Base-by-base conservation (phyloP, 2,888 invertebrate genomes). In the Dione juno region DNA sequence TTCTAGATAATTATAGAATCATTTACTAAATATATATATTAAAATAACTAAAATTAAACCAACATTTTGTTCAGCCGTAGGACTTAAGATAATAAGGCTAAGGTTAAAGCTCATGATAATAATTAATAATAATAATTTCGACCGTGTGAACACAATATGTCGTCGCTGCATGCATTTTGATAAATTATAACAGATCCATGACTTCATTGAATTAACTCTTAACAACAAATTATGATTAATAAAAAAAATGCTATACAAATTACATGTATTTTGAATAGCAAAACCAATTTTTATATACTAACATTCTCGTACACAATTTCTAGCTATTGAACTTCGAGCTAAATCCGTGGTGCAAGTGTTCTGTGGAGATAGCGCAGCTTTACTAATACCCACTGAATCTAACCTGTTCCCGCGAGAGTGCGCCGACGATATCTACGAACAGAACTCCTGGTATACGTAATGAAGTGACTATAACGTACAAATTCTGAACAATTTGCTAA, bases 311-410 rank as follows among this genome's bases (percentile, higher is more conserved):
- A 14, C 48, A 64, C 64, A 64, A 64, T 50, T 50, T 19, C 63
- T 19, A 37, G 63, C 64, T 50, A 64, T 64, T 64, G 64, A 64
- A 64, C 50, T 64, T 16, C 35, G 37, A 64, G 48, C 35, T 64
- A 71, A 69, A 71, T 71, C 64, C 59, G 61, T 37, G 37, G 67
- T 70, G 70, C 68, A 66, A 70, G 72, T 74, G 72, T 74, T 74
- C 68, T 41, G 64, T 35, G 59, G 72, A 70, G 74, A 74, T 74
- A 74, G 70, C 70, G 68, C 63, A 52, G 67, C 59, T 61, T 19
- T 35, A 48, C 63, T 74, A 74, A 72, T 70, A 68, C 74, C 66
- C 66, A 65, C 66, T 66, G 57, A 64, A 48, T 52, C 66, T 52
- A 37, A 64, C 64, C 64, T 64, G 64, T 64, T 64, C 64, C 67